A percentile compares a stretch with the other conserved stretches of the same genome.
phyloP scores from a whole-genome alignment of 2,113 vertebrate genomes.

The Amphiprion percula region DNA sequence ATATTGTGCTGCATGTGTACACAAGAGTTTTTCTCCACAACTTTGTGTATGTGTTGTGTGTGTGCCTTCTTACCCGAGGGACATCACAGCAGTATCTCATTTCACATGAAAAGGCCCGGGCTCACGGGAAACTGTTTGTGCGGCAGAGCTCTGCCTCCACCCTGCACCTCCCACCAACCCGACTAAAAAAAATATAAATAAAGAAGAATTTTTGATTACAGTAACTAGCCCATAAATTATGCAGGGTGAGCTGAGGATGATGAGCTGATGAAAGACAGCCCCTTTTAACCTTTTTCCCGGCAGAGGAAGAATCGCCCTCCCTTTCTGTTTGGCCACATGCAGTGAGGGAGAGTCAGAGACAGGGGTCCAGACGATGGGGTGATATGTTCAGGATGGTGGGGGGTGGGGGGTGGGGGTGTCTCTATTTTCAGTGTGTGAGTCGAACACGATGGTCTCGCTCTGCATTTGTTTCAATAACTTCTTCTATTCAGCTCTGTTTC shows the following conservation, averaged over 20 bases:
- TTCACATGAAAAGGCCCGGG: conserved; percentile 82
- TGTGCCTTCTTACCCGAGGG: conserved; percentile 75
- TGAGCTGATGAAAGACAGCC: conserved; percentile 79
- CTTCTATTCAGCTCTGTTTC: conserved; percentile 16
- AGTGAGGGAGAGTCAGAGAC: conserved; percentile 8
- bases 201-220: conserved; percentile 88
- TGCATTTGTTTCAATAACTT: conserved; percentile 32
- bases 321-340: conserved; percentile 47
- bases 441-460: conserved; percentile 39
- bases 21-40: conserved; percentile 51
- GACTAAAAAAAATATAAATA: conserved; percentile 66
- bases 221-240: conserved; percentile 86
- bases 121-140: conserved; percentile 68
- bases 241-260: conserved; percentile 75
- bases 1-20: conserved; percentile 63
- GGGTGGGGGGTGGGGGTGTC: conserved; percentile 12
- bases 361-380: conserved; percentile 28
- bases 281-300: conserved; percentile 81
- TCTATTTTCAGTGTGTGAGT: conserved; percentile 43
- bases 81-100: conserved; percentile 81
- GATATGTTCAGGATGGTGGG: conserved; percentile 10
- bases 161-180: conserved; percentile 16
- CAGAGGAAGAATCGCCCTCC: conserved; percentile 54
- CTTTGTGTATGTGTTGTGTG: conserved; percentile 52
- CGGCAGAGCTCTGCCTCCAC: conserved; percentile 39